Evolutionary conservation across 2,113 vertebrate species (phyloP).

Genomic region (Meriones unguiculatus): DNA sequence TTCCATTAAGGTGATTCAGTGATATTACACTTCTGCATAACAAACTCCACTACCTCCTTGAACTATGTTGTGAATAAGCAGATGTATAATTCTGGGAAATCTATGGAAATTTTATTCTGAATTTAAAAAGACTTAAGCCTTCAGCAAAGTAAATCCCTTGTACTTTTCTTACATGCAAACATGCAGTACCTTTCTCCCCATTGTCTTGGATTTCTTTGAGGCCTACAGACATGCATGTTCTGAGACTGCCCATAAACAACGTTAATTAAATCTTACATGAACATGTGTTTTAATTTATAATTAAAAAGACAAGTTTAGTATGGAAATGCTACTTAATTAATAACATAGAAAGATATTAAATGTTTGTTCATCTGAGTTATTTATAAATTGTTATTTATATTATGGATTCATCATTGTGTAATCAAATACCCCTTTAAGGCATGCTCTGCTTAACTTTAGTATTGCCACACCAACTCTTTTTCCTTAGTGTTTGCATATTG

Average conservation of each 20-base stretch:
- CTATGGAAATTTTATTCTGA: constrained; percentile 45
- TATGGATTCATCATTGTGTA: neutral
- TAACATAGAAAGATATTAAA: neutral
- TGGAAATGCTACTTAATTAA: neutral
- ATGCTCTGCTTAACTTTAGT: neutral
- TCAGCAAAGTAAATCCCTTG: neutral
- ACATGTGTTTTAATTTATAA: neutral
- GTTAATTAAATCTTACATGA: neutral
- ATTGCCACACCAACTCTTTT: neutral
- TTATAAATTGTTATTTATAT: neutral
- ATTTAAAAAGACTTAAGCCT: neutral
- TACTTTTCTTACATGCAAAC: neutral
- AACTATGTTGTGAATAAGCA: constrained; percentile 35
- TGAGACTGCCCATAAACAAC: neutral
- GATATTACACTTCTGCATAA: neutral
- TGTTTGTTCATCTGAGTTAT: neutral
- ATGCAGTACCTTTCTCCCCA: neutral
- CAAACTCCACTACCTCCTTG: neutral
- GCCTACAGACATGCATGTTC: neutral
- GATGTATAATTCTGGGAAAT: constrained; percentile 14
- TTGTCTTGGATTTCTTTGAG: neutral
- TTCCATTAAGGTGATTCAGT: constrained; percentile 50
- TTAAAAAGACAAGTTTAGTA: neutral
- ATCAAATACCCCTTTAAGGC: neutral
- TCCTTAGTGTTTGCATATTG: neutral